Evolutionary conservation across 2,888 invertebrate species (phyloP).

Genomic region (Elegia similella): DNA sequence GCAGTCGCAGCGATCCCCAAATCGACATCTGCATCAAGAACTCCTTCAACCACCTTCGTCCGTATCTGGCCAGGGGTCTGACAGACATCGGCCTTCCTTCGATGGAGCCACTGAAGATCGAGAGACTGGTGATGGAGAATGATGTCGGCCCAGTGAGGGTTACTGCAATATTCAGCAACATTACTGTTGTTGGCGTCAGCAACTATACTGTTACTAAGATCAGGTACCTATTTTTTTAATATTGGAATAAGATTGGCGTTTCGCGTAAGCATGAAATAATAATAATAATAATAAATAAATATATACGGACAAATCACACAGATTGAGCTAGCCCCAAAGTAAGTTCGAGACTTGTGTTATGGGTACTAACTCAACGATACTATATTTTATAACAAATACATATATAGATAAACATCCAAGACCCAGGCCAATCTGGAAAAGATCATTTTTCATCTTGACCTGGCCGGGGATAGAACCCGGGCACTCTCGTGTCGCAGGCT

Average conservation of each 20-base stretch:
- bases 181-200: constrained; percentile 88
- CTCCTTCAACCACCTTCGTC: constrained; percentile 87
- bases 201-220: constrained; percentile 87
- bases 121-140: constrained; percentile 88
- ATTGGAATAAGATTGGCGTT: not conserved
- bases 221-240: constrained; percentile 61
- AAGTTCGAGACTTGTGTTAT: too few species aligned
- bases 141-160: constrained; percentile 88
- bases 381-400: too few species aligned
- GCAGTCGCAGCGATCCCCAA: constrained; percentile 84
- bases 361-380: too few species aligned
- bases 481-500: too few species aligned
- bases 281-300: too few species aligned
- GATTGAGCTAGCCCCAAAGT: too few species aligned
- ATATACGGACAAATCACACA: too few species aligned
- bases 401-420: too few species aligned
- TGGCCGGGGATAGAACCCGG: too few species aligned
- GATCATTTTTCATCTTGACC: too few species aligned
- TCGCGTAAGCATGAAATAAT: too few species aligned
- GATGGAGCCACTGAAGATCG: constrained; percentile 87
- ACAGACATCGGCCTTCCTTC: constrained; percentile 87
- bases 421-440: too few species aligned
- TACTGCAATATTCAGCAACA: constrained; percentile 87
- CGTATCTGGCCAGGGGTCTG: constrained; percentile 86
- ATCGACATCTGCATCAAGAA: constrained; percentile 85